These are phyloP conservation scores for Heliocidaris erythrogramma DNA, from an alignment of 35 echinoderm and acorn worm genomes.

Conservation along the genomic window DNA sequence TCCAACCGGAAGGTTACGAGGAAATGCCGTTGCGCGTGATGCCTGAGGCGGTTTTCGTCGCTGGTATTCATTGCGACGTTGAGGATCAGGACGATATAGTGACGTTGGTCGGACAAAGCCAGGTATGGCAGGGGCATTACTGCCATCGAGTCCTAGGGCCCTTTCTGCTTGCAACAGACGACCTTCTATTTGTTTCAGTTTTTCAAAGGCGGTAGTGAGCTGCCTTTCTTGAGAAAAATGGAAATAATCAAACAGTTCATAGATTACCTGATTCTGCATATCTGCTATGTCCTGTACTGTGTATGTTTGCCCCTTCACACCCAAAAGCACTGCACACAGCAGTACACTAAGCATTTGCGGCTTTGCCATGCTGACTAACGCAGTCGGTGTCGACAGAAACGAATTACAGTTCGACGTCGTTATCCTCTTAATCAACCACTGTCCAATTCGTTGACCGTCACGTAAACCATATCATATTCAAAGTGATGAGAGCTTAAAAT, in stretches of 20 bases:
- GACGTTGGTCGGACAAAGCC: conserved; percentile 34
- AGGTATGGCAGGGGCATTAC: conserved; percentile 17
- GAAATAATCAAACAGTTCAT: conserved; percentile 45
- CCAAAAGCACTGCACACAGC: not conserved
- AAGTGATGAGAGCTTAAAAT: conserved; percentile 3
- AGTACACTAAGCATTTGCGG: not conserved
- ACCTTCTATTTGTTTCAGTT: not conserved
- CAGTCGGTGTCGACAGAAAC: not conserved
- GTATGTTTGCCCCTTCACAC: conserved; percentile 22
- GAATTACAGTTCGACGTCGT: not conserved
- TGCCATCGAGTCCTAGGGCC: conserved; percentile 2
- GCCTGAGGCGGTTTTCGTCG: not conserved
- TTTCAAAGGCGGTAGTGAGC: conserved; percentile 43
- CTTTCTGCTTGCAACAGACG: conserved; percentile 22
- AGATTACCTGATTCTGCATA: conserved; percentile 44
- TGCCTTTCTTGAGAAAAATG: conserved; percentile 29
- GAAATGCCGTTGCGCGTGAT: conserved; percentile 30
- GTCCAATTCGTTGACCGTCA: not conserved
- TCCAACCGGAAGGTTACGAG: not conserved
- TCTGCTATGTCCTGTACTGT: conserved; percentile 46
- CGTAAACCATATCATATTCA: not conserved
- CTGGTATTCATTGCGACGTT: not conserved
- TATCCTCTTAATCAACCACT: not conserved
- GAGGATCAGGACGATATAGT: not conserved
- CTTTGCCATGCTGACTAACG: conserved; percentile 14